Percentiles rank a stretch among this genome's conserved stretches.
These are phyloP conservation scores for Xestia c-nigrum DNA, from an alignment of 2,888 invertebrate species.

Conservation along the genomic window DNA sequence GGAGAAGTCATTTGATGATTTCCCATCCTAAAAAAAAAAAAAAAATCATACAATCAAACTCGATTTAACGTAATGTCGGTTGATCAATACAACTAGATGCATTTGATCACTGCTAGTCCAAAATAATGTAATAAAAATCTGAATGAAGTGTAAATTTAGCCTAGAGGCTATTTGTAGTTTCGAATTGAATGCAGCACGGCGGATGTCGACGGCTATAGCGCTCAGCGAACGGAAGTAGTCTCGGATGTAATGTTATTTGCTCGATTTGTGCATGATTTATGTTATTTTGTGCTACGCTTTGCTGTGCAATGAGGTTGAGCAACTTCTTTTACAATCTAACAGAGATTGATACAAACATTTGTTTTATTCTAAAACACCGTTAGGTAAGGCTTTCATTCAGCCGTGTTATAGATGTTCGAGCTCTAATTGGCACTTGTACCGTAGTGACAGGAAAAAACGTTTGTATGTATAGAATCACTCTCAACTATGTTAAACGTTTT, in stretches of 20 bases:
- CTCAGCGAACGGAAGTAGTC: not conserved
- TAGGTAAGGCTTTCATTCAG: not conserved
- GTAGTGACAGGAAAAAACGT: not conserved
- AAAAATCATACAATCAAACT: no score
- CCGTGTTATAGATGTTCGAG: not conserved
- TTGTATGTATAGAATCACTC: not conserved
- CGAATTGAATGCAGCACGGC: not conserved
- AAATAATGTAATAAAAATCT: slow-evolving; percentile 1
- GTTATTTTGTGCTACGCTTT: not conserved
- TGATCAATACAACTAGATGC: not conserved
- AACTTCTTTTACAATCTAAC: not conserved
- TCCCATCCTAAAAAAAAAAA: no score
- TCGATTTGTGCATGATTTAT: not conserved
- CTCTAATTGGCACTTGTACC: not conserved
- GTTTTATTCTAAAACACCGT: not conserved
- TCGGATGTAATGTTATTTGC: not conserved
- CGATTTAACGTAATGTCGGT: not conserved
- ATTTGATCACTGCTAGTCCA: not conserved
- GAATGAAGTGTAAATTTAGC: not conserved
- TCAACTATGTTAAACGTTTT: not conserved
- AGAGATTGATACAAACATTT: not conserved
- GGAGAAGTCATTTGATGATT: no score
- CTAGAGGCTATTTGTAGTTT: not conserved
- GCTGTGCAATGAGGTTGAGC: not conserved
- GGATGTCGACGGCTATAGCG: not conserved